Evolutionary conservation across 2,888 invertebrate genomes (phyloP), one percentile per base, ranked within the genome.

Genomic region (Teleiodes luculella): DNA sequence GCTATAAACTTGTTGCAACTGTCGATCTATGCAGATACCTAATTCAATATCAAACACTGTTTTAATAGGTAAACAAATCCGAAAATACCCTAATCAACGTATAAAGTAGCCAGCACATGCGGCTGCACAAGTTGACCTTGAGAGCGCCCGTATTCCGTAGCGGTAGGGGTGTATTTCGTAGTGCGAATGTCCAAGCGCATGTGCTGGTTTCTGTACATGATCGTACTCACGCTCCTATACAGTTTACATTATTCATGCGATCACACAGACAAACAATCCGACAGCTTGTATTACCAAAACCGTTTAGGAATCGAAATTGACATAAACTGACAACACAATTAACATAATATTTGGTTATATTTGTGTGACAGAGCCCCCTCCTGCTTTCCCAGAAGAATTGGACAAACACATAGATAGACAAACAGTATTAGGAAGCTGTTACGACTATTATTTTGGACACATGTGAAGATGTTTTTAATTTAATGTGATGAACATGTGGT

Each of bases 401-500:
- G 53, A 58, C 57, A 61, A 61, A 67, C 64, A 31, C n/a, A n/a
- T n/a, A n/a, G n/a, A n/a, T n/a, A n/a, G n/a, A 58, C 57, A 61
- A 61, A 67, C 64, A 31, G 33, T 64, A 67, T 60, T 66, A 74
- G 75, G 78, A 76, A 77, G 74, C 70, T 70, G 58, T 60, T 62
- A 65, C 3, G 11, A 49, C 61, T 64, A 67, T 67, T 69, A 69
- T 62, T 61, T 59, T 63, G 63, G 56, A 57, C 68, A 68, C 59
- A 67, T 67, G 66, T 61, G 47, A 47, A 39, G 43, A 51, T 56
- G 51, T 57, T 60, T 24, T 48, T 48, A 35, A 60, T 56, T 35
- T 35, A 48, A 60, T 56, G 51, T 52, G 8, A 49, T 13, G 16
- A 56, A 55, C 61, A 63, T 59, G 56, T 59, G 60, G 14, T 43